A percentile compares a stretch with the other conserved stretches of the same genome.
Conservation (phyloP, 2,113 vertebrate genomes). For the Bufo gargarizans region DNA sequence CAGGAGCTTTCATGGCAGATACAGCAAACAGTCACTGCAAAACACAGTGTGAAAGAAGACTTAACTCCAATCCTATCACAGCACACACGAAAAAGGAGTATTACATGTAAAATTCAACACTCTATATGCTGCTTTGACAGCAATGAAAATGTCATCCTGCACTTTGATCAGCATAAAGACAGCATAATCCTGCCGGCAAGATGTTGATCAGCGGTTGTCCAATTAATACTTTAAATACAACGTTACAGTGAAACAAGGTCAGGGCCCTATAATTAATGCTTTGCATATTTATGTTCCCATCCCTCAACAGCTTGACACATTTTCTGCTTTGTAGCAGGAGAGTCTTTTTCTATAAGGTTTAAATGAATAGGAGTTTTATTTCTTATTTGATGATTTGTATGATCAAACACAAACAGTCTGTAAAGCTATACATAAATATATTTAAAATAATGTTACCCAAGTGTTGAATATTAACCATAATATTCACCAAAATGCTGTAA, state of each 20-base stretch:
- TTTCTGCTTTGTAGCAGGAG: neutral
- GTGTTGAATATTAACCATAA: neutral
- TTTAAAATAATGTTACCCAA: neutral
- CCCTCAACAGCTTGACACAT: neutral
- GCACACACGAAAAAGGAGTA: neutral
- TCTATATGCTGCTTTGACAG: neutral
- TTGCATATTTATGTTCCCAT: neutral
- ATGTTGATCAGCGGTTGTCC: neutral
- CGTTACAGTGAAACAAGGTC: neutral
- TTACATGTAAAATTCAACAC: neutral
- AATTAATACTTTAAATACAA: conserved; percentile 12
- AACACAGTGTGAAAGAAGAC: no score
- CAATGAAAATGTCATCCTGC: neutral
- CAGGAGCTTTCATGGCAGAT: no score
- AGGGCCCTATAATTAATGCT: neutral
- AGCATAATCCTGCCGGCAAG: neutral
- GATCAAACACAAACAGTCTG: neutral
- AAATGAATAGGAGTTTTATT: no score
- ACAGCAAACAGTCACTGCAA: no score
- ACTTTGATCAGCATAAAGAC: neutral
- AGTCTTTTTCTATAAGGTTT: neutral
- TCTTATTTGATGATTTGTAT: neutral
- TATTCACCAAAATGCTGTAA: neutral
- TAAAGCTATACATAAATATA: neutral
- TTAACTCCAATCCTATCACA: neutral